Evolutionary conservation across 2,888 invertebrate genomes (phyloP), one percentile per base, ranked within the genome.

Genomic region (Eremobia ochroleuca): DNA sequence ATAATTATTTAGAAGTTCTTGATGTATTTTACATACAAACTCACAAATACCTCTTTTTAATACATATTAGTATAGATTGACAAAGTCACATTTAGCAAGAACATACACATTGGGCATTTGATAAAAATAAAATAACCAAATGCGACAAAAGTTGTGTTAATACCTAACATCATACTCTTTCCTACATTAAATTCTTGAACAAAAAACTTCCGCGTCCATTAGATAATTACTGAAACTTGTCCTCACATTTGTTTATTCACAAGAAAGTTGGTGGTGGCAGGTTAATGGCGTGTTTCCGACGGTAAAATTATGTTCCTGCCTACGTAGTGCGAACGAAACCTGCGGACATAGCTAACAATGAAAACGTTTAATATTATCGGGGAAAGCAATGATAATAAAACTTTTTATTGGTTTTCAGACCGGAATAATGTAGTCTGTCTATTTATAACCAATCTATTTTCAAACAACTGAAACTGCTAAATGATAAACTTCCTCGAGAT

Each of bases 281-380:
- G 46, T 73, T 77, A 85, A 85, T 87, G 68, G 82, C 82, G 68
- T 87, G 77, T 85, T 86, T 87, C 80, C 82, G 82, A 76, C 85
- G 4, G 2, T 77, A 80, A 85, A 79, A 85, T 87, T 85, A 87
- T 86, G 77, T 84, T 65, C 72, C 52, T 78, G 69, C 67, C 67
- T 58, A 62, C 68, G 58, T 69, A 77, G 73, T 75, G 52, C 61
- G 28, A 64, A 76, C 34, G 52, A 84, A 76, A 81, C 68, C 77
- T 64, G 66, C 69, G 65, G 59, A 73, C 73, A 75, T n/a, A 75
- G 81, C 67, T 83, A 65, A 77, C 77, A 75, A 73, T 83, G 61
- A 67, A 70, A 80, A 82, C 61, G 70, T 82, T 83, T 67, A 80
- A 74, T 77, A 49, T 66, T 46, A 83, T 40, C 52, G n/a, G 73